Conservation (phyloP, 2,797 vertebrate species). For the Melopsittacus undulatus region DNA sequence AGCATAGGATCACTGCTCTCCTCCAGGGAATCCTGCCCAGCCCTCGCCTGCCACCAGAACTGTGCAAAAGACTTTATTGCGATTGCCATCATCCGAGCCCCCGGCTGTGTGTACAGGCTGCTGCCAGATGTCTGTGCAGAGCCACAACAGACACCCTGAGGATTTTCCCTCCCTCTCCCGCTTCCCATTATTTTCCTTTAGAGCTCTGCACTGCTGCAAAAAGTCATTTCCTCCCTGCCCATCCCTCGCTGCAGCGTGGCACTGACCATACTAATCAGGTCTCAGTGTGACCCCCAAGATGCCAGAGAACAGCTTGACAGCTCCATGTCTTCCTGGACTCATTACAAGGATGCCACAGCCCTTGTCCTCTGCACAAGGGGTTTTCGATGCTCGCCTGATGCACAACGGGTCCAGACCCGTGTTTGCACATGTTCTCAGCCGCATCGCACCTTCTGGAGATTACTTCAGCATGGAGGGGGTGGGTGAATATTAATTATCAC, state of each 20-base stretch:
- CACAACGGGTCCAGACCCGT: neutral
- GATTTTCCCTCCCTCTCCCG: neutral
- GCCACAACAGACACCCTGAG: neutral
- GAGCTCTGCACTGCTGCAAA: neutral
- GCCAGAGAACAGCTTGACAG: neutral
- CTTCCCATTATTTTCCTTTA: neutral
- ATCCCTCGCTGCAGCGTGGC: neutral
- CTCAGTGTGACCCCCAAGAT: accelerated
- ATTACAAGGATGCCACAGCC: neutral
- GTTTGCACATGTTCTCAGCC: neutral
- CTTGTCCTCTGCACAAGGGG: neutral
- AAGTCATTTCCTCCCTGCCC: neutral
- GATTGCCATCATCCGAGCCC: neutral
- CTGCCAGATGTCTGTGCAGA: neutral
- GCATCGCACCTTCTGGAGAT: neutral
- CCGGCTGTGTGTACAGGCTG: neutral
- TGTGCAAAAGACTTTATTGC: neutral
- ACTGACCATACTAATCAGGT: neutral
- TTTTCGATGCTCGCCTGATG: accelerated
- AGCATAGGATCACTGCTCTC: neutral
- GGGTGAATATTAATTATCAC: constrained; percentile 7
- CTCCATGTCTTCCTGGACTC: neutral
- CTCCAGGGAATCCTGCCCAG: accelerated
- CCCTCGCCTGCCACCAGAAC: neutral
- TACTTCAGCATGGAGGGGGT: accelerated